These are phyloP conservation scores for Drosophila aff. DNA, from an alignment of 1,140 invertebrate genomes.

Conservation along the genomic window DNA sequence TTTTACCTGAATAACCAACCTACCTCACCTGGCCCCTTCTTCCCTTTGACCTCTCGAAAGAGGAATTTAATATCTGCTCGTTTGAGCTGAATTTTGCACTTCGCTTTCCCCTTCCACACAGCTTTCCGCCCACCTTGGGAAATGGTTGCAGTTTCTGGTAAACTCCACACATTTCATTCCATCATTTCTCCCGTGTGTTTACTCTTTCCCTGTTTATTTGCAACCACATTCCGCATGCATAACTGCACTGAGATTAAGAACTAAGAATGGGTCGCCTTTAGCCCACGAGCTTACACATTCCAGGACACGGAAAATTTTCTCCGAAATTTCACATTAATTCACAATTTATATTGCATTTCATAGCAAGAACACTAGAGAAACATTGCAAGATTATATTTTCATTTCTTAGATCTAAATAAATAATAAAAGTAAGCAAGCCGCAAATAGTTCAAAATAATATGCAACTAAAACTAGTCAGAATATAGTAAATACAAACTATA, in stretches of 20 bases:
- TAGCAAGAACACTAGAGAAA: too few relatives aligned
- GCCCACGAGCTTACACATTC: not conserved
- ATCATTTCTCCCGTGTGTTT: constrained; percentile 29
- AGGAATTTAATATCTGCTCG: constrained; percentile 51
- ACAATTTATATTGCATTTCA: not conserved
- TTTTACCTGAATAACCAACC: constrained; percentile 27
- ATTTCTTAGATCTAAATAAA: not conserved
- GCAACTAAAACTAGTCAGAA: not conserved
- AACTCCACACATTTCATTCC: constrained; percentile 12
- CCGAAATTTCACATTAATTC: not conserved
- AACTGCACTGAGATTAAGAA: constrained; percentile 28
- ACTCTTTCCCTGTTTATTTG: constrained; percentile 37
- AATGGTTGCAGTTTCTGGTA: constrained; percentile 14
- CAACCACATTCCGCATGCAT: constrained; percentile 39
- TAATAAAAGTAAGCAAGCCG: not conserved
- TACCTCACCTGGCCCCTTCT: not conserved
- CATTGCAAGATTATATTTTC: not conserved
- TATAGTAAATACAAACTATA: not conserved
- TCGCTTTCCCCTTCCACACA: not conserved
- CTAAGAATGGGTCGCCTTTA: not conserved
- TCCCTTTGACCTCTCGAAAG: constrained; percentile 21
- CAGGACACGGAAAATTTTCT: constrained; percentile 5
- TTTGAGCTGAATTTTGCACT: constrained; percentile 14
- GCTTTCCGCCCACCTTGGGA: not conserved
- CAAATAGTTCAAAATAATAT: constrained; percentile 12